These are phyloP conservation scores for Tholera decimalis DNA, from an alignment of 2,888 invertebrate species.

Conservation along the genomic window DNA sequence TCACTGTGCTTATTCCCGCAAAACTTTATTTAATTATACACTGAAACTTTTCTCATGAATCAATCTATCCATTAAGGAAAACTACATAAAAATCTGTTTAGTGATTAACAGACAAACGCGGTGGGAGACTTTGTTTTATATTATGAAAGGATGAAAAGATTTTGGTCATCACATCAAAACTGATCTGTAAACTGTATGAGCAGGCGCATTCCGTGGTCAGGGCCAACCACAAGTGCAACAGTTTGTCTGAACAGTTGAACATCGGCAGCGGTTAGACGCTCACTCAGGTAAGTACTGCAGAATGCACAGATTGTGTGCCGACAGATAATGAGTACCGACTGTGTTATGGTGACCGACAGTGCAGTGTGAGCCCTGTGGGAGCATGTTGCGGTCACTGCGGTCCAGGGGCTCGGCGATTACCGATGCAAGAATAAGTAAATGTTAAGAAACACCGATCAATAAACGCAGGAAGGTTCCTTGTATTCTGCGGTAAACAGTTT, in stretches of 20 bases:
- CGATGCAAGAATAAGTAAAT: slow-evolving; percentile 5
- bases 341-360: slow-evolving; percentile 2
- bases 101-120: too few relatives aligned
- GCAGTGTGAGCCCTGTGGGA: neutral
- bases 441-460: slow-evolving; percentile 13
- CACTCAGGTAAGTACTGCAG: neutral
- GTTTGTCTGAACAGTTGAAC: slow-evolving; percentile 10
- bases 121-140: too few relatives aligned
- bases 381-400: slow-evolving; percentile 45
- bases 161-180: neutral
- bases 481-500: slow-evolving; percentile 17
- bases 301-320: slow-evolving; percentile 16
- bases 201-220: slow-evolving; percentile 36
- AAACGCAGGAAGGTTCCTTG: slow-evolving; percentile 3
- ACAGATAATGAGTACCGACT: slow-evolving; percentile 24
- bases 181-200: slow-evolving; percentile 30
- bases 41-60: too few relatives aligned
- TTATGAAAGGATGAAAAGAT: too few relatives aligned
- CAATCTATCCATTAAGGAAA: too few relatives aligned
- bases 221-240: slow-evolving; percentile 38
- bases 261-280: slow-evolving; percentile 13
- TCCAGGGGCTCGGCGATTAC: neutral
- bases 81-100: too few relatives aligned
- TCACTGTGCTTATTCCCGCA: too few relatives aligned
- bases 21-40: too few relatives aligned